Percentiles rank a stretch among this genome's conserved stretches.
phyloP scores from a whole-genome alignment of 2,797 vertebrate genomes.

The Micromesistius poutassou region DNA sequence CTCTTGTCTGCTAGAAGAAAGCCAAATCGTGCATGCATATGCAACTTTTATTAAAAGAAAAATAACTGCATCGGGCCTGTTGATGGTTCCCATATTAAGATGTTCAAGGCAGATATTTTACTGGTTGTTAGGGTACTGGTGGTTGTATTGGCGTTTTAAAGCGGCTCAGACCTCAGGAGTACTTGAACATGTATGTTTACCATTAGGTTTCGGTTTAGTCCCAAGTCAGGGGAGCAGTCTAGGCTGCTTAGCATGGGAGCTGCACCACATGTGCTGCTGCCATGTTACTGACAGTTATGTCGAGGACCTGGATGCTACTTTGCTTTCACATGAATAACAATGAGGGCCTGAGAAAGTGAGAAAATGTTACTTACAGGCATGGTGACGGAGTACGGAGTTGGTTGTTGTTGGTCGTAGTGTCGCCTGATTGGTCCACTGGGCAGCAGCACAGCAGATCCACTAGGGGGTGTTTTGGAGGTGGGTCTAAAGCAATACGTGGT shows the following conservation, averaged over 20 bases:
- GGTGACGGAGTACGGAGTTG: background rate
- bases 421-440: background rate
- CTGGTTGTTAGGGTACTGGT: background rate
- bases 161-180: background rate
- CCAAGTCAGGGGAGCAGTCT: background rate
- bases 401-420: background rate
- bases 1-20: background rate
- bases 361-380: background rate
- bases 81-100: background rate
- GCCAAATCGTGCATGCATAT: background rate
- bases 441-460: background rate
- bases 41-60: slow-evolving; percentile 1
- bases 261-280: background rate
- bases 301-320: background rate
- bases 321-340: background rate
- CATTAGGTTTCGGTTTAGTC: background rate
- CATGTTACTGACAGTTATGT: background rate
- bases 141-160: background rate
- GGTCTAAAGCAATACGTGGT: too few relatives aligned
- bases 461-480: background rate
- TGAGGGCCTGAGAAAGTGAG: background rate
- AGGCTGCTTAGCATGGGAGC: background rate
- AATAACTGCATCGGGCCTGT: background rate
- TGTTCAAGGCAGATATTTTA: background rate
- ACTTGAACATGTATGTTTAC: background rate